Evolutionary conservation across 2,888 invertebrate species (phyloP).

Genomic region (Lochmaea crataegi): DNA sequence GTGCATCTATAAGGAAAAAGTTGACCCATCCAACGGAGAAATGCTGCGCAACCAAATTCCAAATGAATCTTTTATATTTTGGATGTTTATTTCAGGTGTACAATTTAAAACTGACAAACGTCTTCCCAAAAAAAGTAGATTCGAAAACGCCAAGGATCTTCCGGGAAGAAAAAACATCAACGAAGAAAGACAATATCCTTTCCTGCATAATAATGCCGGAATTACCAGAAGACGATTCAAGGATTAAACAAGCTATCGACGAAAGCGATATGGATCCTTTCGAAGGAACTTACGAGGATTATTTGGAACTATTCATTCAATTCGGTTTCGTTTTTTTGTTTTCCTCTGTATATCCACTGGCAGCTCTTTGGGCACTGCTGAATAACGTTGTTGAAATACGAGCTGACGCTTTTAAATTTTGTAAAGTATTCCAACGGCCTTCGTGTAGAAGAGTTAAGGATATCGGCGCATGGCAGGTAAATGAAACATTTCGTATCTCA

Average conservation of each 20-base stretch:
- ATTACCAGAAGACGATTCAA: slow-evolving; percentile 65
- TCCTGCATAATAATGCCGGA: slow-evolving; percentile 56
- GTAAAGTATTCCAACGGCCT: slow-evolving; percentile 76
- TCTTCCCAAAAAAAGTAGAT: slow-evolving; percentile 18
- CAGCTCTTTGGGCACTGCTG: slow-evolving; percentile 78
- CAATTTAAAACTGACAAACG: slow-evolving; percentile 27
- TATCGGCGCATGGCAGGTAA: slow-evolving; percentile 83
- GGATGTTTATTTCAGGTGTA: slow-evolving; percentile 25
- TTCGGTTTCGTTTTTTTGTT: slow-evolving; percentile 84
- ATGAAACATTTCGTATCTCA: slow-evolving; percentile 32
- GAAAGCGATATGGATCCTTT: slow-evolving; percentile 72
- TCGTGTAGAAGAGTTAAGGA: slow-evolving; percentile 75
- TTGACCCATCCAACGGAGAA: too few species aligned
- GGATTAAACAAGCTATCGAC: slow-evolving; percentile 64
- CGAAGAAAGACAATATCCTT: slow-evolving; percentile 24
- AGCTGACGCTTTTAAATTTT: slow-evolving; percentile 80
- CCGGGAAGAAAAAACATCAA: slow-evolving; percentile 26
- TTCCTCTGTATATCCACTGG: slow-evolving; percentile 81
- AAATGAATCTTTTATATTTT: too few species aligned
- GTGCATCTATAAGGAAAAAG: too few species aligned
- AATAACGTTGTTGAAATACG: slow-evolving; percentile 82
- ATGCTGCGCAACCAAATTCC: too few species aligned
- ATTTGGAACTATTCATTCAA: slow-evolving; percentile 82
- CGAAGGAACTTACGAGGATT: slow-evolving; percentile 82
- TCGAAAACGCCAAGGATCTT: slow-evolving; percentile 44